phyloP scores from a whole-genome alignment of 2,113 vertebrate genomes.

The Dipodomys spectabilis region DNA sequence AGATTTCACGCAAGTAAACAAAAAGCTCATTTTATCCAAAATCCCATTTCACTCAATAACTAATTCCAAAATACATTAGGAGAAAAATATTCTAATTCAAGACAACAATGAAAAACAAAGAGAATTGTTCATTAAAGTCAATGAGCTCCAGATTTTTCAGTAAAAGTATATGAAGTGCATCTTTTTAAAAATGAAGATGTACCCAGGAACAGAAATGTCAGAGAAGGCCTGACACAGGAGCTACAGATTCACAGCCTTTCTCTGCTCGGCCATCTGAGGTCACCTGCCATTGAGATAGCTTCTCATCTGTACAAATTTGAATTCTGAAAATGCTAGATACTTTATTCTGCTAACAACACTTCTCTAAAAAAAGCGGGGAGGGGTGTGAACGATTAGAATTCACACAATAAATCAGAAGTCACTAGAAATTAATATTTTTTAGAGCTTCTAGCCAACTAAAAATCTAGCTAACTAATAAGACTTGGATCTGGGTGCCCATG shows the following conservation, averaged over 20 bases:
- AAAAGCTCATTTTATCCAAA: slow-evolving; percentile 60
- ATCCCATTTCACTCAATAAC: slow-evolving; percentile 55
- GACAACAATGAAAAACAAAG: slow-evolving; percentile 51
- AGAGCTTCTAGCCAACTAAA: neutral
- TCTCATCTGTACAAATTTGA: neutral
- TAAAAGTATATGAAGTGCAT: neutral
- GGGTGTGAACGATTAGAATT: slow-evolving; percentile 26
- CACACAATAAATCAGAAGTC: neutral
- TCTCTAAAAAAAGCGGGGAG: neutral
- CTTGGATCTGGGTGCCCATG: neutral
- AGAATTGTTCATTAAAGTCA: slow-evolving; percentile 53
- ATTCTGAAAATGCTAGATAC: neutral
- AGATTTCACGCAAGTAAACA: slow-evolving; percentile 56
- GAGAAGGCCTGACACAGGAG: neutral
- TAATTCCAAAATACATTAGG: slow-evolving; percentile 55
- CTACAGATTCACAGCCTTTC: neutral
- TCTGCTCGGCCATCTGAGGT: neutral
- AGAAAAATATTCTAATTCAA: slow-evolving; percentile 68
- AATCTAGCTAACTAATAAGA: neutral
- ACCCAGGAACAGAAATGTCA: neutral
- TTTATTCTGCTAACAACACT: neutral
- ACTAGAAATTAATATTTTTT: neutral
- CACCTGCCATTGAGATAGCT: neutral
- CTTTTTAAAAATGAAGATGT: slow-evolving; percentile 3
- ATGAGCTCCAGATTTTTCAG: slow-evolving; percentile 37